A percentile compares a stretch with the other conserved stretches of the same genome.
Evolutionary conservation across 2,797 vertebrate genomes (phyloP).

Genomic region (Phyllotis vaccarum): DNA sequence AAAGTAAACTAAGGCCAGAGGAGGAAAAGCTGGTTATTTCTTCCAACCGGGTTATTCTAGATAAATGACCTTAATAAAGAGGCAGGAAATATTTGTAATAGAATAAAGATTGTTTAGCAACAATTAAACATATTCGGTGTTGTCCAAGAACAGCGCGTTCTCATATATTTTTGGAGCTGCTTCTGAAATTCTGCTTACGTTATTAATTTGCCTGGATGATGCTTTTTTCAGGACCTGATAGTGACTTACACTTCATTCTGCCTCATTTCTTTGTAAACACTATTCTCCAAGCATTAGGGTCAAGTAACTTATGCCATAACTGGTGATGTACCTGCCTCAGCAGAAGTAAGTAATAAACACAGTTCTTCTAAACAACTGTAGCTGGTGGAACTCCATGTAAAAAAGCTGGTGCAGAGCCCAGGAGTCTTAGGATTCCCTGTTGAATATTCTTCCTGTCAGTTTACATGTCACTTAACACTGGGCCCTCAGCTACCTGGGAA

Average conservation of each 20-base stretch:
- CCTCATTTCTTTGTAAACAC: neutral
- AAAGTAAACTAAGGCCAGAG: neutral
- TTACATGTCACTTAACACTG: too few relatives aligned
- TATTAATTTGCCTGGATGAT: neutral
- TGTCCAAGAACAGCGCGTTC: neutral
- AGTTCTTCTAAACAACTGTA: neutral
- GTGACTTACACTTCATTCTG: neutral
- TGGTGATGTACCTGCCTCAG: neutral
- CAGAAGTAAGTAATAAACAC: neutral
- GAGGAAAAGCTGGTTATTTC: neutral
- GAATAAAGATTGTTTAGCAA: neutral
- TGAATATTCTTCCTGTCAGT: accelerated
- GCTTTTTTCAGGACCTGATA: neutral
- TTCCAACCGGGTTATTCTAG: neutral
- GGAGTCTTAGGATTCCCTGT: neutral
- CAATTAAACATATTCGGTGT: neutral
- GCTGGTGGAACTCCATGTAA: accelerated
- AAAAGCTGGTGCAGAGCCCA: too few relatives aligned
- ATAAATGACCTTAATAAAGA: slow-evolving; percentile 26
- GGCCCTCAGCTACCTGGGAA: neutral
- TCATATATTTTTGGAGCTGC: neutral
- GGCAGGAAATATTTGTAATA: neutral
- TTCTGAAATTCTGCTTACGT: neutral
- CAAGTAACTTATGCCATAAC: neutral
- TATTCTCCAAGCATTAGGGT: neutral